phyloP scores from a whole-genome alignment of 2,888 invertebrate species.

The Xestia xanthographa region DNA sequence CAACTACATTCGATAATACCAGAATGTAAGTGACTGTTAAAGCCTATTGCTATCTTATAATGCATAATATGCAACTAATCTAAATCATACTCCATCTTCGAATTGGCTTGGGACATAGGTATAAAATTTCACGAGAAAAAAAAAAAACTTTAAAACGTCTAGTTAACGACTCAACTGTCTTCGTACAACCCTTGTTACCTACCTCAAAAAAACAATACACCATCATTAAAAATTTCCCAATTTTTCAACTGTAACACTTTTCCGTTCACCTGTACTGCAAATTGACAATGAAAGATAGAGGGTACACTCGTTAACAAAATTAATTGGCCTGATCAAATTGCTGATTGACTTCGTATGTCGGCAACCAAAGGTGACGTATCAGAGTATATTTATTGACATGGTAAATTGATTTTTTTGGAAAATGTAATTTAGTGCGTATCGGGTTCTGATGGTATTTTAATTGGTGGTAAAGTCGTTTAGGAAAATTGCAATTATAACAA shows the following conservation, averaged over 20 bases:
- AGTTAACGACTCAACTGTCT: not conserved
- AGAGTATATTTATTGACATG: constrained; percentile 17
- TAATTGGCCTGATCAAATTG: constrained; percentile 53
- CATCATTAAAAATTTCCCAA: not conserved
- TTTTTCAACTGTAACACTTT: constrained; percentile 10
- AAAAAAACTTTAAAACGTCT: not conserved
- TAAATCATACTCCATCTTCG: not conserved
- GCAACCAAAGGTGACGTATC: constrained; percentile 9
- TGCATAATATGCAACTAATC: not conserved
- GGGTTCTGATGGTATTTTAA: not conserved
- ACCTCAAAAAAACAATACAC: constrained; percentile 1
- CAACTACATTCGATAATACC: not conserved
- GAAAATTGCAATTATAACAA: not conserved
- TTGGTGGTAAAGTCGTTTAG: not conserved
- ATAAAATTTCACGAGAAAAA: not conserved
- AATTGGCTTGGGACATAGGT: not conserved
- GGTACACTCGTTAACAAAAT: constrained; percentile 49
- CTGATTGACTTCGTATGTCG: constrained; percentile 39
- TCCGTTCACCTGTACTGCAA: constrained; percentile 32
- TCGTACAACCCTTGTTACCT: not conserved
- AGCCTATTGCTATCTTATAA: not conserved
- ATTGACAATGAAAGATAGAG: constrained; percentile 35
- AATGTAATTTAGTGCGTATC: not conserved
- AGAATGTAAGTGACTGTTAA: not conserved
- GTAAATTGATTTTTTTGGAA: constrained; percentile 38